A percentile compares a stretch with the other conserved stretches of the same genome.
Evolutionary conservation across 2,113 vertebrate genomes (phyloP).

Genomic region (Hyperopisus bebe): DNA sequence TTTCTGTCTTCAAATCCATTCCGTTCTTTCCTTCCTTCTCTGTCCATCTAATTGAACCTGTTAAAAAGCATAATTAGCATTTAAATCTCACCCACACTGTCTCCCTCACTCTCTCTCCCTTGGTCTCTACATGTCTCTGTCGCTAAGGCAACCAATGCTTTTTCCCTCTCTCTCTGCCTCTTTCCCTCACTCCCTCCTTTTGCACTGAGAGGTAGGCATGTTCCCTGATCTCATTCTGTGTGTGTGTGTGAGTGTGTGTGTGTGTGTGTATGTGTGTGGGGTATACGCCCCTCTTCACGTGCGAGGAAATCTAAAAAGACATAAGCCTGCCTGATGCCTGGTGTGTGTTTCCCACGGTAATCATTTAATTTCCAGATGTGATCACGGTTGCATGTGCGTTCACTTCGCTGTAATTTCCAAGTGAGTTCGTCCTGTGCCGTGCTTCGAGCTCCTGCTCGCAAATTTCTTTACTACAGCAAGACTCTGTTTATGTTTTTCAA

Average conservation of each 20-base stretch:
- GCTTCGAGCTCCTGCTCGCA: slow-evolving; percentile 23
- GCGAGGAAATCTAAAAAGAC: slow-evolving; percentile 31
- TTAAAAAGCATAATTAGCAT: slow-evolving; percentile 63
- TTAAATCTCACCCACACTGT: slow-evolving; percentile 60
- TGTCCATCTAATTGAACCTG: slow-evolving; percentile 37
- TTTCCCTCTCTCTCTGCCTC: slow-evolving; percentile 54
- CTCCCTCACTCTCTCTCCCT: slow-evolving; percentile 43
- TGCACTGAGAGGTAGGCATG: slow-evolving; percentile 67
- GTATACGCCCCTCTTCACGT: not conserved
- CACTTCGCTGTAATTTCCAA: not conserved
- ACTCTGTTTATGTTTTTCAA: slow-evolving; percentile 45
- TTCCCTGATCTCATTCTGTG: slow-evolving; percentile 55
- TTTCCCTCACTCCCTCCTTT: slow-evolving; percentile 60
- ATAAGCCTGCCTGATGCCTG: slow-evolving; percentile 37
- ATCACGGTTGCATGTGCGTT: slow-evolving; percentile 16
- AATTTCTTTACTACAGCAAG: slow-evolving; percentile 28
- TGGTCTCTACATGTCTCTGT: slow-evolving; percentile 65
- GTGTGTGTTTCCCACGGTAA: slow-evolving; percentile 35
- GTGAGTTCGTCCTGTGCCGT: slow-evolving; percentile 8
- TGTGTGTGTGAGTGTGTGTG: slow-evolving; percentile 19
- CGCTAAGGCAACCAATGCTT: slow-evolving; percentile 73
- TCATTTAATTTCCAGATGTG: slow-evolving; percentile 47
- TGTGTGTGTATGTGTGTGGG: slow-evolving; percentile 12
- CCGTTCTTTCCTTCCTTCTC: slow-evolving; percentile 29
- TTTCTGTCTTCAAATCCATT: slow-evolving; percentile 47